Evolutionary conservation across 1,140 invertebrate species (phyloP), one percentile per base, ranked within the genome.

Genomic region (Drosophila rhopaloa): DNA sequence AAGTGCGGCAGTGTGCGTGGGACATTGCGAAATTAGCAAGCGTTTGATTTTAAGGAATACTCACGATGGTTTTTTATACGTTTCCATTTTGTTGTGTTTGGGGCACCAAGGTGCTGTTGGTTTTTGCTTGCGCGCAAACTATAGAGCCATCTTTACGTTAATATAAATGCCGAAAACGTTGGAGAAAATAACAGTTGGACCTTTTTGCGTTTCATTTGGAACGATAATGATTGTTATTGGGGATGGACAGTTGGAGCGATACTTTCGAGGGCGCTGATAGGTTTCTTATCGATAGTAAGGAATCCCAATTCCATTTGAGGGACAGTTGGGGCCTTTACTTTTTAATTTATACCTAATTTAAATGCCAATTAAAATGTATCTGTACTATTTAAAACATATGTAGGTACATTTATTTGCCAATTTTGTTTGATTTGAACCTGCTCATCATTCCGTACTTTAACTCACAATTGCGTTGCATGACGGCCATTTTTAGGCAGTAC

Each of bases 141-240:
- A 91, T 68, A 91, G 55, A 91, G 71, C 86, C 90, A 91, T 91
- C 81, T 91, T 91, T 82, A 91, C 75, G 78, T 79, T 61, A 78
- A 89, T 80, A 91, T 90, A 91, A 91, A 89, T 91, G 90, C 90
- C 65, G 79, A 76, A 89, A 79, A 77, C 65, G 74, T 77, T 54
- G 53, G 16, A 37, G 61, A 76, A 78, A 89, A 89, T 38, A 68
- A 54, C 14, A 77, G 47, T 74, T 79, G 53, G 41, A 78, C 65
- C 75, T 91, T 91, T 90, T 91, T 91, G 70, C 86, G 90, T 91
- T 90, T 91, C 90, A 91, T 91, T 90, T 76, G 90, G 74, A 77
- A 85, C 46, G 56, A 76, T 82, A 86, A 58, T 86, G 78, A 35
- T 14, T 19, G 14, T 19, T 53, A 32, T 38, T 59, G 44, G 48